Base-by-base conservation (phyloP, 92 coral and sea anemone genomes). In the Paramuricea clavata region DNA sequence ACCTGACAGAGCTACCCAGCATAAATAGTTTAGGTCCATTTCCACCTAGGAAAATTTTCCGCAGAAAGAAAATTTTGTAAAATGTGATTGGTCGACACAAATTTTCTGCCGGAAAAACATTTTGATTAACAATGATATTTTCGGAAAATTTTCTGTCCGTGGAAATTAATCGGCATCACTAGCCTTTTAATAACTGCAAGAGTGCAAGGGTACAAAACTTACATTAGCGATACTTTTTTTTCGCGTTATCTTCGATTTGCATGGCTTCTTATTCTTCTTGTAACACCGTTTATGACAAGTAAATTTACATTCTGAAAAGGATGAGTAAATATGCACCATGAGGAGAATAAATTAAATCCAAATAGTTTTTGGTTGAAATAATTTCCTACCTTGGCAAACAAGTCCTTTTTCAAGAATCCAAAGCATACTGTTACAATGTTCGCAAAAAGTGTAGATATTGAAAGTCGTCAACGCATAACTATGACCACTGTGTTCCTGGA, bases 351-450 rank as follows among this genome's bases (percentile, higher is more conserved):
- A n/a, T n/a, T n/a, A n/a, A n/a, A n/a, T n/a, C n/a, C 71, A 25
- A 17, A 13, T 8, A 26, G 32, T 10, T 64, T 1, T 12, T 27
- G 15, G 5, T 26, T 19, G 26, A 64, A 26, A 19, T 12, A 27
- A 15, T 11, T 12, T 12, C 28, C 69, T 83, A 97, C 99, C 99
- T 93, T 97, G 97, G 56, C 99, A 96, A 36, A 96, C 96, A 89
- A 96, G 92, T 81, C 98, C 99, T 82, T 96, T 96, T 52, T 96
- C 99, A 17, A 96, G 85, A 1, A 93, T 95, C 99, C 99, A 96
- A 44, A 96, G 95, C 43, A 93, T 89, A 32, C 91, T 89, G 81
- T 89, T 89, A 69, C 99, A 96, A 41, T 96, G 98, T 65, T 96
- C 99, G 69, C 99, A 96, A 78, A 94, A 96, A 9, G 99, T 96